Base-by-base conservation (phyloP, 1,140 invertebrate genomes). In the Hyposmocoma kahamanoa region DNA sequence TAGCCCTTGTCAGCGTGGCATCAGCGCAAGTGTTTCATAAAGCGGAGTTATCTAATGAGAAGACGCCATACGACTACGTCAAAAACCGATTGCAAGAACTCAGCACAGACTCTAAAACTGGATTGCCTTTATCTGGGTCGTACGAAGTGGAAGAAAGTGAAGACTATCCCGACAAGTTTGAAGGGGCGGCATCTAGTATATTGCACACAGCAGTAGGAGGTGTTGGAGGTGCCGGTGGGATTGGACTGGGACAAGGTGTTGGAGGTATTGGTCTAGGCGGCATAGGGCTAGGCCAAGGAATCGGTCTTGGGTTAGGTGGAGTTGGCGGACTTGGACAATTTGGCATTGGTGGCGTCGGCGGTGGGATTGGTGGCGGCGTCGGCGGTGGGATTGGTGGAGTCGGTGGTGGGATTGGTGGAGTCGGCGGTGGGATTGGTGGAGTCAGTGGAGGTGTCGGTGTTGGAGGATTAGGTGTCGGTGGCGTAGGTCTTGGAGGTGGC, bases 91-190 rank as follows among this genome's bases (percentile, higher is more conserved):
- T 85, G 47, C 76, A 84, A 48, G 49, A 70, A 1, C 70, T 85
- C n/a, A 60, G 62, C 3, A 63, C 63, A 17, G 73, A 83, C 34
- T 42, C 50, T 0, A 72, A 55, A 30, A 68, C 74, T 41, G 82
- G 78, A 47, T 18, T 84, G 39, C 84, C 84, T n/a, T 43, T 87
- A 53, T 79, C 79, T 8, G 73, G 59, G 36, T 73, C 69, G 9
- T 87, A 86, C 47, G 77, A 86, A 73, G 73, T 87, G 11, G 83
- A 84, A 74, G 84, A 86, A 71, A 81, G 74, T 65, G 76, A 62
- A 41, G 81, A 84, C 61, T 81, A 86, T 48, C 83, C 85, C 11
- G 72, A 84, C 22, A 58, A 83, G 24, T 53, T 83, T 1, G 67
- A 72, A 50, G 76, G 69, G 60, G 78, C 81, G 6, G 84, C 80